Evolutionary conservation across 2,113 vertebrate species (phyloP).

Genomic region (Redunca redunca): DNA sequence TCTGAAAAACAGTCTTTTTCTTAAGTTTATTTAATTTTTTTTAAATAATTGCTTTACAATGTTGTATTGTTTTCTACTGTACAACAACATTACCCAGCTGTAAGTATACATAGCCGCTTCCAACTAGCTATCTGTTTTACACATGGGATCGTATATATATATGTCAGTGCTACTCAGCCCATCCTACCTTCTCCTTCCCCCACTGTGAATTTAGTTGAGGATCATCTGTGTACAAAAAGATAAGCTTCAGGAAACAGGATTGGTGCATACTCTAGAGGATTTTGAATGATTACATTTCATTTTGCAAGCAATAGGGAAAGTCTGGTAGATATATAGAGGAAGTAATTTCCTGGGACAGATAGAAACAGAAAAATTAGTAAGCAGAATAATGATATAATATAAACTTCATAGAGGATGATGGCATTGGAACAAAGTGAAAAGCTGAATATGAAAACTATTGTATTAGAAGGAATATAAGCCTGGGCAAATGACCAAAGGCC

Average conservation of each 20-base stretch:
- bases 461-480: not conserved
- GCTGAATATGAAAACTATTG: not conserved
- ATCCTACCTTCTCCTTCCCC: not conserved
- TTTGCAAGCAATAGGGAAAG: not conserved
- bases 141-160: not conserved
- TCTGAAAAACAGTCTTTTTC: not conserved
- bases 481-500: not conserved
- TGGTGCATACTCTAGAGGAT: not conserved
- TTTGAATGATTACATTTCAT: not conserved
- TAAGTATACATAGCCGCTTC: not conserved
- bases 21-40: not conserved
- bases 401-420: not conserved
- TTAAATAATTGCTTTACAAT: not conserved
- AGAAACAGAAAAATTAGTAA: slow-evolving; percentile 8
- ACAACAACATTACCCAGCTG: not conserved
- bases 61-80: not conserved
- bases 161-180: not conserved
- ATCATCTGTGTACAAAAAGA: not conserved
- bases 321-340: not conserved
- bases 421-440: not conserved
- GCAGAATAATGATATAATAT: not conserved
- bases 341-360: not conserved
- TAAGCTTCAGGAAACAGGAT: not conserved
- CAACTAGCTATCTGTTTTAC: not conserved
- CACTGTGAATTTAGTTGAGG: not conserved